Base-by-base conservation (phyloP, 1,140 invertebrate genomes). In the Drosophila sp. region DNA sequence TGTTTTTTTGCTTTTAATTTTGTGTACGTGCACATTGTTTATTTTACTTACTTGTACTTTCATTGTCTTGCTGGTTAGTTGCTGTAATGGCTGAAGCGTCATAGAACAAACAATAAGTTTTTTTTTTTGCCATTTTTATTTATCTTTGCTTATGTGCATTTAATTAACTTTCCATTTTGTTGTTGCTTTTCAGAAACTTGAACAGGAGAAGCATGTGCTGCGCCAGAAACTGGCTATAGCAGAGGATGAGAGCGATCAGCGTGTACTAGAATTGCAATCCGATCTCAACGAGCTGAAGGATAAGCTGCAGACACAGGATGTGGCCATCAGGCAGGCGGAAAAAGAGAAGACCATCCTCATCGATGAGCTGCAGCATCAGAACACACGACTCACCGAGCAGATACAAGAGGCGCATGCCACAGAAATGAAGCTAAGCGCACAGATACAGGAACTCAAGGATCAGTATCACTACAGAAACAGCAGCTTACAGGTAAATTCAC, bases 131-230 rank as follows among this genome's bases (percentile, higher is more conserved):
- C 2, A 50, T n/a, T 51, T 61, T 57, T 25, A n/a, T 43, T 27
- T 32, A 6, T n/a, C 1, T 25, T 40, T 51, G 16, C 8, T 29
- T 36, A 50, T 46, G 29, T 36, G 54, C 48, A 48, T 57, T 61
- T 75, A 89, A 87, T 82, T 78, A 79, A 70, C 83, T 89, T 89
- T 84, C 72, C 66, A 76, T 77, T 80, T 6, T 69, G 61, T 46
- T 16, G 7, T 14, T 62, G 58, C 40, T 74, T 92, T 93, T 13
- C 93, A 99, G 98, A 95, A 96, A 90, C 94, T 99, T 91, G 97
- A 98, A 93, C 97, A 99, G 93, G 97, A 99, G 92, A 96, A 97
- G 78, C 97, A 99, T 92, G 93, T 96, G 8, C 93, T 99, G 7
- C 93, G 96, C 45, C 94, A 97, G 34, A 96, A 97, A 86, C 92